Evolutionary conservation across 1,140 invertebrate species (phyloP).

Genomic region (Diorhabda sublineata): DNA sequence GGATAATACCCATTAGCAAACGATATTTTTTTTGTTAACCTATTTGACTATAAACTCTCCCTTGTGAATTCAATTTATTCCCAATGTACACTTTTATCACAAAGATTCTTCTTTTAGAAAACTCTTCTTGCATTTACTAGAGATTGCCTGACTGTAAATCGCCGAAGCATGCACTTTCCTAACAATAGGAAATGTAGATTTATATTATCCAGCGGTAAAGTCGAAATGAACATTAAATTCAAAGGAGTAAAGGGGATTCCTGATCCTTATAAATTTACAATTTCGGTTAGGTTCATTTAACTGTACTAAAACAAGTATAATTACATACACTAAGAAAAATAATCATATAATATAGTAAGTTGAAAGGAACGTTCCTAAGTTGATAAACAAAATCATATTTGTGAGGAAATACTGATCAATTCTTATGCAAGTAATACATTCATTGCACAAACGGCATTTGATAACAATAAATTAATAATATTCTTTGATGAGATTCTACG

Average conservation of each 20-base stretch:
- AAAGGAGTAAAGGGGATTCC: slow-evolving; percentile 24
- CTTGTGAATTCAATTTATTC: background rate
- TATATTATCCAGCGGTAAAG: slow-evolving; percentile 22
- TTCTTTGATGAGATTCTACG: no score
- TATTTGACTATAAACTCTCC: no score
- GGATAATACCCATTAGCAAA: no score
- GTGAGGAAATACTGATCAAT: no score
- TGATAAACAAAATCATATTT: no score
- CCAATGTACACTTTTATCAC: background rate
- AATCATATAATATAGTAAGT: background rate
- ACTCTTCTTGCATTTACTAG: background rate
- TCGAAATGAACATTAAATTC: slow-evolving; percentile 31
- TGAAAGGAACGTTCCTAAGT: no score
- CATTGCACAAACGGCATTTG: no score
- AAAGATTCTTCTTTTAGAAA: background rate
- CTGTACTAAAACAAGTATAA: slow-evolving; percentile 24
- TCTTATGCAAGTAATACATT: no score
- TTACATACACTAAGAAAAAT: slow-evolving; percentile 13
- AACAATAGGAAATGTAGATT: slow-evolving; percentile 24
- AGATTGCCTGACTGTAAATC: slow-evolving; percentile 11
- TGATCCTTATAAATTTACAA: slow-evolving; percentile 28
- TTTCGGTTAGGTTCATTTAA: slow-evolving; percentile 24
- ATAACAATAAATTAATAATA: no score
- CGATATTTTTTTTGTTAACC: no score
- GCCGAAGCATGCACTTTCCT: slow-evolving; percentile 14